Percentiles rank a stretch among this genome's conserved stretches.
These are phyloP conservation scores for Chelmon rostratus DNA, from an alignment of 2,797 vertebrate species.

Conservation along the genomic window DNA sequence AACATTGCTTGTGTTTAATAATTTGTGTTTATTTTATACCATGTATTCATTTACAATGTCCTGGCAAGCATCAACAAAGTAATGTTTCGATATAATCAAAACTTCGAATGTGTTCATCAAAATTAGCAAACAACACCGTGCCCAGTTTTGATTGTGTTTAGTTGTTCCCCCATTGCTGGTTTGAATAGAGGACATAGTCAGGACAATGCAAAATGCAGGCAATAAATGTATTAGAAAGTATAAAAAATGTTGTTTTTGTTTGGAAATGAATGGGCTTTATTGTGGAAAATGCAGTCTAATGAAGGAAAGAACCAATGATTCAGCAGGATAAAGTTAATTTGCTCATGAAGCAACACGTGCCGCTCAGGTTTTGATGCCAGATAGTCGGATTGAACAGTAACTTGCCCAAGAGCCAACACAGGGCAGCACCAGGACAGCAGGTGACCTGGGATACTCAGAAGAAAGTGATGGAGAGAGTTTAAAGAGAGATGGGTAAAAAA, in stretches of 20 bases:
- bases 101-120: background rate
- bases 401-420: slow-evolving; percentile 15
- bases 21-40: background rate
- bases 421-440: slow-evolving; percentile 15
- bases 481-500: background rate
- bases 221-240: slow-evolving; percentile 36
- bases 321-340: slow-evolving; percentile 59
- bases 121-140: background rate
- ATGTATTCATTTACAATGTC: background rate
- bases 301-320: slow-evolving; percentile 29
- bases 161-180: background rate
- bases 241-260: slow-evolving; percentile 22
- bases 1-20: no score
- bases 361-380: slow-evolving; percentile 49
- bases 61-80: background rate
- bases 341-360: slow-evolving; percentile 59
- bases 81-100: background rate
- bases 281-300: slow-evolving; percentile 3
- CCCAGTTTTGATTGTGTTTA: background rate
- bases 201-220: background rate
- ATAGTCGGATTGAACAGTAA: slow-evolving; percentile 45
- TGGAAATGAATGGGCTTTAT: slow-evolving; percentile 33
- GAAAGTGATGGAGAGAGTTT: background rate
- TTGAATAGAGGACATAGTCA: slow-evolving; percentile 9
- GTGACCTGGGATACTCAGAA: slow-evolving; percentile 4